Base-by-base conservation (phyloP, 2,888 invertebrate species). In the Caenorhabditis sulstoni region DNA sequence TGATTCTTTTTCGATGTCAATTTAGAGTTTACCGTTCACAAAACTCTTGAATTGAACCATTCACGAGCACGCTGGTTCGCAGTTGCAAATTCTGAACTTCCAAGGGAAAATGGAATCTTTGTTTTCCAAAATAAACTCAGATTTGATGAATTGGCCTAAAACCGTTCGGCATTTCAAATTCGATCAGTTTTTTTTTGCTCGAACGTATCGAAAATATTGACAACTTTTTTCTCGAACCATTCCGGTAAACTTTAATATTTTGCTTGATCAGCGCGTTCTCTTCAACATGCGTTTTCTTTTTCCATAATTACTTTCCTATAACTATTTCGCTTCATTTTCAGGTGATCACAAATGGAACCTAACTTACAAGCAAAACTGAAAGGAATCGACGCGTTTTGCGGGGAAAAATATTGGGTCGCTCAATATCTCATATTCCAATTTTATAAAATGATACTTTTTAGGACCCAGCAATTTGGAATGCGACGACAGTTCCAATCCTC, bases 401-500 rank as follows among this genome's bases (percentile, higher is more conserved):
- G 88, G 9, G 87, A 88, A 53, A 52, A 53, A 39, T 86, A 87
- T 65, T 88, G 88, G 88, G 87, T 87, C 23, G 52, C 35, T 8
- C 12, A 9, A 11, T 41, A 18, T 41, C 39, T 1, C 1, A 16
- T 1, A 14, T 8, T 12, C n/a, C 18, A 3, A 2, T 47, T 16
- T 16, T 9, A 20, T n/a, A 16, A 47, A 3, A 50, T 3, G 3
- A 11, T 22, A 50, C 22, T 3, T 58, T 93, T 83, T 92, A 97
- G 97, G 94, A 96, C 92, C 90, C 91, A 83, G 93, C 93, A 84
- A 90, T 94, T 87, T 93, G 95, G 96, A 73, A 89, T 85, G 90
- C 94, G 89, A 94, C 96, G 18, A 92, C 93, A 8, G 93, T 94
- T 91, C 97, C 96, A 44, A 94, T 95, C 90, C 93, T 97, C 85